Conservation (phyloP, 53 echinoderm and acorn worm genomes). For the Echinometra lucunter region DNA sequence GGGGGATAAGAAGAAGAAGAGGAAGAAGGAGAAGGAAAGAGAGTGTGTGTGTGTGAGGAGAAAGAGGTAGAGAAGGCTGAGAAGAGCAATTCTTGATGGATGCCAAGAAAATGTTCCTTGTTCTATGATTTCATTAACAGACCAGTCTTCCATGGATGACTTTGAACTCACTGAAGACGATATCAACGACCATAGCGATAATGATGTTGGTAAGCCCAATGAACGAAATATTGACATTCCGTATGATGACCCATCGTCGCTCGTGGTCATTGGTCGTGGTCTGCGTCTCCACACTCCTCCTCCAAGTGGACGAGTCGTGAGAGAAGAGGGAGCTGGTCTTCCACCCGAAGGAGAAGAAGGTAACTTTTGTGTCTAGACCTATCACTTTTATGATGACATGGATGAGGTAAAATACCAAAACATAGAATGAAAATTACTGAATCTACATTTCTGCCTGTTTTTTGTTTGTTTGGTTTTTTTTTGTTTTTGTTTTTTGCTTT, state of each 20-base stretch:
- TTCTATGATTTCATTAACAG: background rate
- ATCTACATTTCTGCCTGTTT: too few relatives aligned
- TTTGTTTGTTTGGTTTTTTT: too few relatives aligned
- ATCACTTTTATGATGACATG: too few relatives aligned
- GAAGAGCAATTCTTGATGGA: background rate
- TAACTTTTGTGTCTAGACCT: background rate
- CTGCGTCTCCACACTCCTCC: conserved; percentile 52
- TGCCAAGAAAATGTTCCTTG: background rate
- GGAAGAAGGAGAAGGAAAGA: background rate
- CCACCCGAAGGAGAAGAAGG: conserved; percentile 31
- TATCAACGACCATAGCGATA: background rate
- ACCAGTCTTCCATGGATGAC: conserved; percentile 11
- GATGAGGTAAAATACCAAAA: too few relatives aligned
- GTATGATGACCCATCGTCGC: conserved; percentile 27
- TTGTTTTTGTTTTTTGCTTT: too few relatives aligned
- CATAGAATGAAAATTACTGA: too few relatives aligned
- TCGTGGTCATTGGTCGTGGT: conserved; percentile 29
- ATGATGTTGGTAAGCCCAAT: background rate
- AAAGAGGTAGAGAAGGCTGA: background rate
- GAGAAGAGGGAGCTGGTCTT: background rate
- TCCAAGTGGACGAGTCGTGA: background rate
- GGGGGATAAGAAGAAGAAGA: background rate
- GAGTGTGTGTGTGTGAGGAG: background rate
- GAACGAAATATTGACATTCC: too few relatives aligned
- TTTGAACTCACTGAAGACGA: background rate